Conservation (phyloP, 92 coral and sea anemone species). For the Umimayanthus chanpuru region DNA sequence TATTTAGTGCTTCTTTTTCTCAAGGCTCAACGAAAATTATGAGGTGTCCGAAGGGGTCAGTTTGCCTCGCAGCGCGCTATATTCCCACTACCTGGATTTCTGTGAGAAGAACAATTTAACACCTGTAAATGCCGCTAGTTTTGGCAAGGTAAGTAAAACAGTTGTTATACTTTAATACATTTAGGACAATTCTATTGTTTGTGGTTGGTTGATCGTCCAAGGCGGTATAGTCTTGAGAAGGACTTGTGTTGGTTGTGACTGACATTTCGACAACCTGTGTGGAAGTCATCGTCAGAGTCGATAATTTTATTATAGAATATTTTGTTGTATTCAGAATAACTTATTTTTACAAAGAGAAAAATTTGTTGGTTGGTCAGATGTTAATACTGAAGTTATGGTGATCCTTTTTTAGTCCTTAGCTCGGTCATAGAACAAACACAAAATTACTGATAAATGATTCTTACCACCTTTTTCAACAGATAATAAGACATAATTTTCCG, state of each 20-base stretch:
- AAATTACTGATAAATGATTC: neutral
- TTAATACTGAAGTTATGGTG: neutral
- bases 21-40: constrained; percentile 93
- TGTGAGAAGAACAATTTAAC: constrained; percentile 91
- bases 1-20: neutral
- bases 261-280: too few species aligned
- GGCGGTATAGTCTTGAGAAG: too few species aligned
- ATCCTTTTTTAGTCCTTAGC: too few species aligned
- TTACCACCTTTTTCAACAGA: constrained; percentile 52
- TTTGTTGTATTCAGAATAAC: too few species aligned
- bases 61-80: constrained; percentile 93
- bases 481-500: constrained; percentile 97
- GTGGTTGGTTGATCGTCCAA: too few species aligned
- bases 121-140: constrained; percentile 98
- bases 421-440: too few species aligned
- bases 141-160: constrained; percentile 81
- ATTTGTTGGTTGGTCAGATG: neutral
- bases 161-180: neutral
- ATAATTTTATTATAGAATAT: too few species aligned
- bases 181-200: too few species aligned
- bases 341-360: too few species aligned
- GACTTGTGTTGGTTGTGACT: too few species aligned
- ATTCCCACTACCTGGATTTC: constrained; percentile 94
- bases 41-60: constrained; percentile 98
- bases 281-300: too few species aligned